Base-by-base conservation (phyloP, 92 coral and sea anemone genomes). In the Epizoanthus illoricatus region DNA sequence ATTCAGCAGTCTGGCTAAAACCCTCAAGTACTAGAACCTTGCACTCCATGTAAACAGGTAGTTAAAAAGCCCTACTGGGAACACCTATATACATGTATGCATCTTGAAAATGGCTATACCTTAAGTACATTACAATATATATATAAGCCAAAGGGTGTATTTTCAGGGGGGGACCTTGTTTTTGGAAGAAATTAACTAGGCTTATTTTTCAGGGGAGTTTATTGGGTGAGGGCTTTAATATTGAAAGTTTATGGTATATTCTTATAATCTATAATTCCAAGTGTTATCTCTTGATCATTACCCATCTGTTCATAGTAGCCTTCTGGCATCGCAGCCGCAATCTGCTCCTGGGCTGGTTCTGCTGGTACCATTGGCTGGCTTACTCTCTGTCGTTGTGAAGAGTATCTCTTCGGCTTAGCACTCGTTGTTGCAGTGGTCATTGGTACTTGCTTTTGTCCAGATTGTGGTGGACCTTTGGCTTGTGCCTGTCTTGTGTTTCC, bases 331-430 rank as follows among this genome's bases (percentile, higher is more conserved):
- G 66, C 89, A 12, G 90, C 66, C 36, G 91, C 86, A 74, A 92
- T 81, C 75, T 92, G 97, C 19, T 92, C 90, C 65, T 73, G 86
- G 73, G 86, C 80, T 11, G 94, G 52, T 70, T 92, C 94, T 19
- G 79, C 76, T 7, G 80, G 76, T 15, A 83, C 72, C 17, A 79
- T 74, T 56, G 80, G 97, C 36, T 92, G 97, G 54, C 90, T 71
- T 8, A 84, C 87, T 65, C 94, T 87, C 84, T 95, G 98, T n/a
- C 98, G 90, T 72, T 93, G 98, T 45, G 97, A 90, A 16, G 98
- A 95, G 79, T 95, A 95, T 0, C 98, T 91, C 85, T 95, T 95
- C 21, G 91, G 90, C 83, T 94, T 94, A 15, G 87, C 84, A 9
- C 88, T 65, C 58, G 84, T 70, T 23, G 87, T 83, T 28, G 84